Evolutionary conservation across 1,140 invertebrate genomes (phyloP).

Genomic region (Zaprionus lachaisei): DNA sequence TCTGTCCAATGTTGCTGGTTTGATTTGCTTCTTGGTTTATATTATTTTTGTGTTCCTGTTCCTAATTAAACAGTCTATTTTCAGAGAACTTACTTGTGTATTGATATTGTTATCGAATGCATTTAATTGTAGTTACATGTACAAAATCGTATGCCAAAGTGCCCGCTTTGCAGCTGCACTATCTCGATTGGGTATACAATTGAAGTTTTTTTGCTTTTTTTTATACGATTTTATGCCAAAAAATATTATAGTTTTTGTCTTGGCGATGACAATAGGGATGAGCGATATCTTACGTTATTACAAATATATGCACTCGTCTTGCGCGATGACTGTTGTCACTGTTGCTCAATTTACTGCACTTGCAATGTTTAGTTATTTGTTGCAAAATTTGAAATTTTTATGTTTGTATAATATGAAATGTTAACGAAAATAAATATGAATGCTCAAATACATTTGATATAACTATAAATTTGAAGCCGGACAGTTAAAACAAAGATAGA

Average conservation of each 20-base stretch:
- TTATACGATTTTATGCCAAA: constrained; percentile 42
- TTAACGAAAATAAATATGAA: neutral
- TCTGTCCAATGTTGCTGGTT: constrained; percentile 24
- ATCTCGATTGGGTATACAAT: constrained; percentile 15
- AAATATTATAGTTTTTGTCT: constrained; percentile 27
- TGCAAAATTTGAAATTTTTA: neutral
- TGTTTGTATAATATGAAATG: too few relatives aligned
- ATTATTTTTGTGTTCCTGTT: constrained; percentile 22
- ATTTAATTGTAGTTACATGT: constrained; percentile 35
- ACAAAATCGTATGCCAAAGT: neutral
- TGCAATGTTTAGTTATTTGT: neutral
- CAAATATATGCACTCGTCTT: neutral
- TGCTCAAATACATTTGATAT: neutral
- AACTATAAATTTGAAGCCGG: neutral
- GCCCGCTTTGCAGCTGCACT: constrained; percentile 1
- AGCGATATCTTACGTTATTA: neutral
- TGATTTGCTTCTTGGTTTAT: constrained; percentile 24
- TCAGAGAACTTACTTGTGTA: constrained; percentile 57
- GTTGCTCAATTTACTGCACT: neutral
- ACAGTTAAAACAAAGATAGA: neutral
- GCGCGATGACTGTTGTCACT: neutral
- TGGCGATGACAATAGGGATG: neutral
- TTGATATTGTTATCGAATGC: too few relatives aligned
- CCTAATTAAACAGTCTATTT: neutral
- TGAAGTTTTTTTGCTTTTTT: constrained; percentile 30